Evolutionary conservation across 1,140 invertebrate species (phyloP), one percentile per base, ranked within the genome.

Genomic region (Radopholus similis): DNA sequence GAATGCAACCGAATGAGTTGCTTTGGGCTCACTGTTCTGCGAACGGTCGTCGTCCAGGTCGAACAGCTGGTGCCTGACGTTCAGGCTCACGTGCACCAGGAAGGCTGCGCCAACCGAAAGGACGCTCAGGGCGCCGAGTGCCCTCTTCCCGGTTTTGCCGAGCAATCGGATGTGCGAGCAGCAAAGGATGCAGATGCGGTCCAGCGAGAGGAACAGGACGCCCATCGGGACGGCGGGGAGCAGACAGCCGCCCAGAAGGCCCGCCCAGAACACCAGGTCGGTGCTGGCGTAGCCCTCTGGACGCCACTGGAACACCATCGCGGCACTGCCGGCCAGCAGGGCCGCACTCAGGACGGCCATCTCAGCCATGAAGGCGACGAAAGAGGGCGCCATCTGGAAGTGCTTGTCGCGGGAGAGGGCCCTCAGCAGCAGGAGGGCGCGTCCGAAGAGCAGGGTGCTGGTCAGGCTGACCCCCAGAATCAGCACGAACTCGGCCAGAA

Each of bases 161-260:
- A 34, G 38, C 6, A 56, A 23, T 5, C 54, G 32, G 4, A 56
- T 4, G 15, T n/a, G n/a, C n/a, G 54, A 37, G 28, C 28, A 30
- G 18, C n/a, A 18, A n/a, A 56, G 32, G 18, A 56, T 56, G 4
- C 32, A 18, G 30, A 56, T 13, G 18, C 54, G n/a, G n/a, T 56
- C 54, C 54, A 56, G 54, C 4, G 54, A 56, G n/a, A 56, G n/a
- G 28, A 56, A 56, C 4, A 56, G 54, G 30, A 56, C 54, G 38
- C 54, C 28, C 18, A 56, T 37, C 32, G 54, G 54, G n/a, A 37
- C 38, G 54, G 54, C 54, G 18, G 54, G 54, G 18, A 56, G 32
- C 4, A 56, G 54, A 37, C 54, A 56, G 4, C 54, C 54, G 38
- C 18, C 18, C 15, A 56, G 18, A 4, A 56, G n/a, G n/a, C 54